Evolutionary conservation across 2,797 vertebrate species (phyloP).

Genomic region (Heterohyrax brucei): DNA sequence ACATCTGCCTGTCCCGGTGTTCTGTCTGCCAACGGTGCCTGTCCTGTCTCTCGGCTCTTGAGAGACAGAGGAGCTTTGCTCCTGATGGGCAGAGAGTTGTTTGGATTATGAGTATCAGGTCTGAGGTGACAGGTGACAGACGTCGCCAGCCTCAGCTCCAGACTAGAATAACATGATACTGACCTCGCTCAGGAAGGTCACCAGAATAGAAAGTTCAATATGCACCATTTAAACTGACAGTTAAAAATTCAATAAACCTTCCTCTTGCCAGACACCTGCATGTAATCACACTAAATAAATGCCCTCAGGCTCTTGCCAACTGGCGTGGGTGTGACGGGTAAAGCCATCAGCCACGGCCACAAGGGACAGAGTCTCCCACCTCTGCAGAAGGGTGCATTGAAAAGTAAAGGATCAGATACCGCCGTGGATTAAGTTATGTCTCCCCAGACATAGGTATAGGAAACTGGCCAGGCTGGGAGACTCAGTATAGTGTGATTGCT

Average conservation of each 20-base stretch:
- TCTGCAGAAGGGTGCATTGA: background rate
- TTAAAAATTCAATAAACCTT: slow-evolving; percentile 86
- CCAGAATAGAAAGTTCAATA: slow-evolving; percentile 84
- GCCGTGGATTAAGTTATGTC: no score
- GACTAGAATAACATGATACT: slow-evolving; percentile 83
- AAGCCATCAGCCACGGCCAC: background rate
- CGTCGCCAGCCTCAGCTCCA: slow-evolving; percentile 66
- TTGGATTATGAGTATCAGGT: slow-evolving; percentile 89
- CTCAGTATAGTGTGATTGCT: no score
- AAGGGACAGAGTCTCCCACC: background rate
- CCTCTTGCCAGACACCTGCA: slow-evolving; percentile 72
- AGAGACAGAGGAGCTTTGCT: slow-evolving; percentile 83
- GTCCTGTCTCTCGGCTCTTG: slow-evolving; percentile 69
- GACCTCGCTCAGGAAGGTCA: slow-evolving; percentile 85
- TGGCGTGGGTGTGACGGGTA: background rate
- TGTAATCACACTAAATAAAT: slow-evolving; percentile 82
- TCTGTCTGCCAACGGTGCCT: background rate
- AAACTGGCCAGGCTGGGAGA: no score
- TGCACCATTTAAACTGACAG: slow-evolving; percentile 75
- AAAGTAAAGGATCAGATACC: background rate
- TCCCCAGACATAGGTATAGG: no score
- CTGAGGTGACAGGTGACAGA: slow-evolving; percentile 88
- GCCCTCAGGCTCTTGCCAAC: slow-evolving; percentile 38
- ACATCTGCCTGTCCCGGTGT: rapidly evolving
- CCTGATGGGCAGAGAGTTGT: slow-evolving; percentile 86